Evolutionary conservation across 2,113 vertebrate genomes (phyloP), one percentile per base, ranked within the genome.

Genomic region (Dryoscopus gambensis): DNA sequence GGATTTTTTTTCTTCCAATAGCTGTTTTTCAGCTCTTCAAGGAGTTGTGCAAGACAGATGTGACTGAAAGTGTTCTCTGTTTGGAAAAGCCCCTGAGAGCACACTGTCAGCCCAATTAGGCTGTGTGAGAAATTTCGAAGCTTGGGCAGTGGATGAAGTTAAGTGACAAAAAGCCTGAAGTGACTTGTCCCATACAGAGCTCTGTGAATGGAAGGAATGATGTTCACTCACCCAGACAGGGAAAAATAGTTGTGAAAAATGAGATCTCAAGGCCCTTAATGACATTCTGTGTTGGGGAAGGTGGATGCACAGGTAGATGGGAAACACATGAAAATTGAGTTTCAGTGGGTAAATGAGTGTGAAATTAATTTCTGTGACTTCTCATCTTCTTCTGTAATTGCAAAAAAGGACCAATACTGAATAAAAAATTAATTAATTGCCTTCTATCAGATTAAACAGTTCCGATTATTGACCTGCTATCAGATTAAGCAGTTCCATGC

Each of bases 111-210:
- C 49, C 71, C 89, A 81, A n/a, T 91, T 90, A 93, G 14, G 68
- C 11, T 56, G 5, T 81, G 46, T 78, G 84, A 91, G 56, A 89
- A 90, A 92, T 87, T 68, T 70, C 0, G 1, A 81, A 91, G 31
- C 40, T 64, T 0, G 0, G 17, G 10, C 6, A 6, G 76, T 37
- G 16, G 37, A 86, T 42, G 35, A 90, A 77, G n/a, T 12, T 7
- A 40, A 53, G 52, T 84, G 60, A 73, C 60, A 85, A 88, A 96
- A 95, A 67, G 40, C 20, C 59, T 90, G 83, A 87, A 78, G 69
- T 91, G 69, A 71, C 44, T 89, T 40, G 15, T 78, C 65, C 62
- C n/a, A 57, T 31, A 37, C 10, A 84, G 68, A 82, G 18, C 16
- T 64, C 56, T 44, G 18, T 35, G 27, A 71, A 67, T 49, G 40